A percentile compares a stretch with the other conserved stretches of the same genome.
Conservation (phyloP, 2,888 invertebrate genomes). For the Zele albiditarsus region DNA sequence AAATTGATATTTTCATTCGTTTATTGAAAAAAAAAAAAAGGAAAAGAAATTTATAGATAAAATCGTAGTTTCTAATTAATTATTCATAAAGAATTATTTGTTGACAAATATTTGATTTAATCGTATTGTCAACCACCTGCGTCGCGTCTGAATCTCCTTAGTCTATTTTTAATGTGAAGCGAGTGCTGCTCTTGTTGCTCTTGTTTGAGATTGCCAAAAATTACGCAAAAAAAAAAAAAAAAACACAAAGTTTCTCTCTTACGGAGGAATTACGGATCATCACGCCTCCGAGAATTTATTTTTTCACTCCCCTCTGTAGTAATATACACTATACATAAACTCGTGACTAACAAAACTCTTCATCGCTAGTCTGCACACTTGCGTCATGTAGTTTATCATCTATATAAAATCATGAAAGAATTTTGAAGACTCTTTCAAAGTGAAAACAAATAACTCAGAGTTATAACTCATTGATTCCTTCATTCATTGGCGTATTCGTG, state of each 20-base stretch:
- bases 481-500: too few relatives aligned
- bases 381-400: neutral
- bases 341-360: neutral
- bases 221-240: conserved; percentile 1
- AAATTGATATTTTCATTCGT: neutral
- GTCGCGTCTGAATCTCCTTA: neutral
- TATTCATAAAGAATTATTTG: neutral
- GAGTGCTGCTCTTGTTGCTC: too few relatives aligned
- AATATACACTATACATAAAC: neutral
- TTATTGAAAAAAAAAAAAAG: neutral
- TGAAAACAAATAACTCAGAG: too few relatives aligned
- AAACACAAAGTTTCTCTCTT: neutral
- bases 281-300: neutral
- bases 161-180: conserved; percentile 10
- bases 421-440: too few relatives aligned
- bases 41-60: neutral
- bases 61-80: too few relatives aligned
- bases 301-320: neutral
- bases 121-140: conserved; percentile 8
- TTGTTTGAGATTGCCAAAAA: conserved; percentile 12
- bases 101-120: neutral
- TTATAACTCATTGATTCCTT: too few relatives aligned
- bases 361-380: neutral
- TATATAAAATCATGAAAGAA: too few relatives aligned
- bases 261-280: neutral